phyloP scores from a whole-genome alignment of 2,888 invertebrate species.

The Bembecia ichneumoniformis region DNA sequence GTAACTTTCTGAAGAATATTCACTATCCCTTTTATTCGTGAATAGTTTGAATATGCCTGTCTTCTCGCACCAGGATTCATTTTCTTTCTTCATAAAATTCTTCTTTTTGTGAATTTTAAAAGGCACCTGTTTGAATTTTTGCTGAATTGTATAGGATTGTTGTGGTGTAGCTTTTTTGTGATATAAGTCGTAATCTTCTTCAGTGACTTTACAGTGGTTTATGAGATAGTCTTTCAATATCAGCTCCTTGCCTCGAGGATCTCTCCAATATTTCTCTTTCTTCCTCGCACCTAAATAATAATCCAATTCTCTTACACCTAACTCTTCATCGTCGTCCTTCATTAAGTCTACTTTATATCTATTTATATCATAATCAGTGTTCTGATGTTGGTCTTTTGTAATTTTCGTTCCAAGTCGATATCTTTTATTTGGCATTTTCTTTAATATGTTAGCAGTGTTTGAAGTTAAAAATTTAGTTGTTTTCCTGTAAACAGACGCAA shows the following conservation, averaged over 20 bases:
- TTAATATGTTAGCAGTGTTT: conserved; percentile 48
- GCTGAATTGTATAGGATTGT: conserved; percentile 31
- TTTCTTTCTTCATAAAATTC: conserved; percentile 17
- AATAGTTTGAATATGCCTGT: conserved; percentile 53
- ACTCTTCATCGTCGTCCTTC: conserved; percentile 32
- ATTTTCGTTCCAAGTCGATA: conserved; percentile 32
- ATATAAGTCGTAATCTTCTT: conserved; percentile 50
- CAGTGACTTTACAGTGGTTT: conserved; percentile 53
- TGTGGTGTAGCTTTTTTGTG: conserved; percentile 28
- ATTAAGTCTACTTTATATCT: conserved; percentile 13
- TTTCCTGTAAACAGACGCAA: conserved; percentile 53
- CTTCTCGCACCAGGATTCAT: conserved; percentile 50
- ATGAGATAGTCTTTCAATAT: conserved; percentile 57
- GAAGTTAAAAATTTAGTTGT: conserved; percentile 56
- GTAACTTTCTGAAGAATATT: conserved; percentile 57
- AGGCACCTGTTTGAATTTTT: conserved; percentile 56
- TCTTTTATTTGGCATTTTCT: conserved; percentile 47
- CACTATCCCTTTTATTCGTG: conserved; percentile 45
- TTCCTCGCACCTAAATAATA: conserved; percentile 55
- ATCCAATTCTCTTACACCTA: conserved; percentile 54
- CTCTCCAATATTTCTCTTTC: conserved; percentile 56
- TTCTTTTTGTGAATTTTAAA: conserved; percentile 53
- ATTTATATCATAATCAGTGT: conserved; percentile 11
- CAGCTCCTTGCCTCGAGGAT: conserved; percentile 51
- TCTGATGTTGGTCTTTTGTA: conserved; percentile 27